Percentiles rank a stretch among this genome's conserved stretches.
phyloP scores from a whole-genome alignment of 92 coral and sea anemone genomes.

The Palythoa heliodiscus region DNA sequence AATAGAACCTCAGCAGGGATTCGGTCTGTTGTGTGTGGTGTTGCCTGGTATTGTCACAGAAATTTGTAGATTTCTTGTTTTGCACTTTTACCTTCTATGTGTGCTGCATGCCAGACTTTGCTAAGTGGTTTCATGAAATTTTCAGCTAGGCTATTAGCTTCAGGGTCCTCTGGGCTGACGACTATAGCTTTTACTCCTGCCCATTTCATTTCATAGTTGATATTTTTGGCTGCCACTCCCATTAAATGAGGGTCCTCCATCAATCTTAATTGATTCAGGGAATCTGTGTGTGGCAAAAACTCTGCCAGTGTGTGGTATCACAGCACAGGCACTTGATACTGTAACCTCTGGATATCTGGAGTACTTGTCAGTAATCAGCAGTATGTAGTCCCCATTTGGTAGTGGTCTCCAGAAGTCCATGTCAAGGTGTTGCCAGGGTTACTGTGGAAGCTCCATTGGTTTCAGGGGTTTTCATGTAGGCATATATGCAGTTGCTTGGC shows the following conservation, averaged over 20 bases:
- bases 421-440: neutral
- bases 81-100: neutral
- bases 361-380: neutral
- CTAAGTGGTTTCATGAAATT: neutral
- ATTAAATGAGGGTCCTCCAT: neutral
- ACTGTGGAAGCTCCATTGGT: neutral
- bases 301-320: neutral
- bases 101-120: neutral
- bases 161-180: neutral
- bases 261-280: constrained; percentile 1
- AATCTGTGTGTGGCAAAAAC: neutral
- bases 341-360: neutral
- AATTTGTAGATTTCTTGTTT: constrained; percentile 12
- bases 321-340: neutral
- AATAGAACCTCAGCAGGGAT: too few species aligned
- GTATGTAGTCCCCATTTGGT: neutral
- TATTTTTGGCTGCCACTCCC: neutral
- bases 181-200: too few species aligned
- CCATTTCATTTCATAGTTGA: neutral
- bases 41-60: constrained; percentile 15
- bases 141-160: neutral
- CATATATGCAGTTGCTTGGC: neutral
- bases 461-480: neutral
- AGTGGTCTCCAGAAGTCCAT: constrained; percentile 18
- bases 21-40: constrained; percentile 10